These are phyloP conservation scores for Dysmachus trigonus DNA, from an alignment of 2,888 invertebrate genomes.

Conservation along the genomic window DNA sequence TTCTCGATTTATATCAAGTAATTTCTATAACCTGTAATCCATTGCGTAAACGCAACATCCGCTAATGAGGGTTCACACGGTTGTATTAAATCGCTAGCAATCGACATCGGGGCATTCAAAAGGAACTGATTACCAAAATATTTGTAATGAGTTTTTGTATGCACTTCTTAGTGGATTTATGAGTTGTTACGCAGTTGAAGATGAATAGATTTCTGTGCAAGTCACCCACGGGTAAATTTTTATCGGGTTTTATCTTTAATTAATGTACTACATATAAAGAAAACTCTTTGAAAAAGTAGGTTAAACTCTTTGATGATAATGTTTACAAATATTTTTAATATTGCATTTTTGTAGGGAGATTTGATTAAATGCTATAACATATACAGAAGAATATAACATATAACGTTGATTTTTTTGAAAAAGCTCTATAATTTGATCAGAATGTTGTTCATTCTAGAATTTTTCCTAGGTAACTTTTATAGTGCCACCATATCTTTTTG, in stretches of 20 bases:
- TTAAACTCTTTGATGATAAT: too few species aligned
- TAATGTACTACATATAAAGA: too few species aligned
- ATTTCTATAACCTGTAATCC: neutral
- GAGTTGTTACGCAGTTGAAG: neutral
- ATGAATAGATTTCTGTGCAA: neutral
- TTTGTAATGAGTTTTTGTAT: neutral
- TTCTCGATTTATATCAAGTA: neutral
- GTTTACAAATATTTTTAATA: too few species aligned
- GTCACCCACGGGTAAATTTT: neutral
- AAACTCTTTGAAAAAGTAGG: too few species aligned
- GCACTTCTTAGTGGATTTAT: neutral
- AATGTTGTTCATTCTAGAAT: too few species aligned
- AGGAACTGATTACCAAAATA: neutral
- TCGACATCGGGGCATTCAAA: neutral
- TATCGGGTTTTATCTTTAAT: neutral
- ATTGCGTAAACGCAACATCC: neutral
- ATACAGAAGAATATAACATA: too few species aligned
- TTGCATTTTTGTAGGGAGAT: too few species aligned
- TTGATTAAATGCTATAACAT: too few species aligned
- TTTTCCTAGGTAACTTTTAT: too few species aligned
- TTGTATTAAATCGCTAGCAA: neutral
- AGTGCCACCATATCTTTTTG: too few species aligned
- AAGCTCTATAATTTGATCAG: too few species aligned
- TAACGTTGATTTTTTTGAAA: too few species aligned
- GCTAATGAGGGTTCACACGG: neutral